Evolutionary conservation across 2,113 vertebrate species (phyloP), one percentile per base, ranked within the genome.

Genomic region (Circaetus gallicus): DNA sequence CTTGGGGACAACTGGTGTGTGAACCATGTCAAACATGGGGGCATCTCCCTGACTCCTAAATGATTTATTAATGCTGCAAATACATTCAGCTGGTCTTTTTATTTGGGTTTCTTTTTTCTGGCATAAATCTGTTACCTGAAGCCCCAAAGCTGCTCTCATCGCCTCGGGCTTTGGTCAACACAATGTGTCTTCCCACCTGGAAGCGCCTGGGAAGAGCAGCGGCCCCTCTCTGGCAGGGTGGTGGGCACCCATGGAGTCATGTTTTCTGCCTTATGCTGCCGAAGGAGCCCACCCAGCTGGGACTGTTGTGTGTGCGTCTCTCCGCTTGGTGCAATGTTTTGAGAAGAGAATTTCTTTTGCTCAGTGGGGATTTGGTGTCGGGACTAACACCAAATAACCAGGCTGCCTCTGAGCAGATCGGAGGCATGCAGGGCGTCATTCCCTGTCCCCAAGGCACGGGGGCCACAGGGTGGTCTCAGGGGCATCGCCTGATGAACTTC

Each of bases 381-480:
- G 88, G 25, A 12, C 8, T 16, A 26, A 42, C 32, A 8, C 16
- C 53, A 74, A 36, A 22, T 20, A 32, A 45, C 32, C 40, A n/a
- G 28, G 55, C 10, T 19, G 49, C 10, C 26, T 21, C 21, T 0
- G 2, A 36, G 21, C 3, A 38, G 55, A 9, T 29, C 1, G 1
- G 26, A 52, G 38, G 19, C 1, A 2, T 59, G 32, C 16, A 18
- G 32, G 32, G 45, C 10, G 25, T 20, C 2, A 1, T 43, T 76
- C 14, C 13, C 29, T 26, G 17, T 18, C 34, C 16, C 58, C 36
- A 29, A 9, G 18, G 26, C n/a, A 24, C 26, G 3, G n/a, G 55
- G 55, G 17, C n/a, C 2, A 0, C 2, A 9, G 26, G 13, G 10
- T 36, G 42, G 32, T n/a, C 31, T 45, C 2, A 0, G 9, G 49